These are phyloP conservation scores for Spongilla lacustris DNA, from an alignment of 37 sponge, comb jelly and placozoan species.

Conservation along the genomic window DNA sequence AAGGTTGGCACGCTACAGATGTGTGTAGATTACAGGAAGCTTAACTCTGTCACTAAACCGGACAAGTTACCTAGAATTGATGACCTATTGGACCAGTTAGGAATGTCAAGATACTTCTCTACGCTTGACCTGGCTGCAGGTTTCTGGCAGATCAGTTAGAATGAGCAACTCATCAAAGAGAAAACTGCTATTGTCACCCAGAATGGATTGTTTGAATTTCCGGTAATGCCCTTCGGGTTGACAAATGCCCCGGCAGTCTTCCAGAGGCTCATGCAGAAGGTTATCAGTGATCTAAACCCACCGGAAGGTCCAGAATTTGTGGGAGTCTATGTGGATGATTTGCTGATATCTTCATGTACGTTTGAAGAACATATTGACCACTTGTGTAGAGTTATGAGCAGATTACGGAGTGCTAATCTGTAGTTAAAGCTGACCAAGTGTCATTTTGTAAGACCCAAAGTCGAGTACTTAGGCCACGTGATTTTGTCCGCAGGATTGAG, in stretches of 20 bases:
- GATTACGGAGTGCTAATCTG: background rate
- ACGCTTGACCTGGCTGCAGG: constrained; percentile 69
- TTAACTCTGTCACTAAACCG: constrained; percentile 37
- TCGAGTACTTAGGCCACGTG: constrained; percentile 21
- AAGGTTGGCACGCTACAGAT: constrained; percentile 36
- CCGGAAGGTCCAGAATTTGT: constrained; percentile 29
- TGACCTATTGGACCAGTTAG: constrained; percentile 72
- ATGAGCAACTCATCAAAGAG: constrained; percentile 19
- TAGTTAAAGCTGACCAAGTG: constrained; percentile 48
- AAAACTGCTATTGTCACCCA: constrained; percentile 64
- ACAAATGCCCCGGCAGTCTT: constrained; percentile 65
- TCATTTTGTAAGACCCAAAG: constrained; percentile 8
- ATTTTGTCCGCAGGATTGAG: background rate
- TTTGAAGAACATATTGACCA: constrained; percentile 38
- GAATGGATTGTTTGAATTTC: constrained; percentile 63
- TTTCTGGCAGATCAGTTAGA: constrained; percentile 60
- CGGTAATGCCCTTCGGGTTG: constrained; percentile 69
- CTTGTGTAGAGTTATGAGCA: background rate
- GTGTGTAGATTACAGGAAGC: constrained; percentile 34
- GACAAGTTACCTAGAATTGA: constrained; percentile 50
- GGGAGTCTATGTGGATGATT: constrained; percentile 47
- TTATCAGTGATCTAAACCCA: constrained; percentile 47
- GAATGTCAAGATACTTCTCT: constrained; percentile 37
- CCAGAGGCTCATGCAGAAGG: constrained; percentile 57
- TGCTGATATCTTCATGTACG: constrained; percentile 38